Base-by-base conservation (phyloP, 2,797 vertebrate genomes). In the Mallotus villosus region DNA sequence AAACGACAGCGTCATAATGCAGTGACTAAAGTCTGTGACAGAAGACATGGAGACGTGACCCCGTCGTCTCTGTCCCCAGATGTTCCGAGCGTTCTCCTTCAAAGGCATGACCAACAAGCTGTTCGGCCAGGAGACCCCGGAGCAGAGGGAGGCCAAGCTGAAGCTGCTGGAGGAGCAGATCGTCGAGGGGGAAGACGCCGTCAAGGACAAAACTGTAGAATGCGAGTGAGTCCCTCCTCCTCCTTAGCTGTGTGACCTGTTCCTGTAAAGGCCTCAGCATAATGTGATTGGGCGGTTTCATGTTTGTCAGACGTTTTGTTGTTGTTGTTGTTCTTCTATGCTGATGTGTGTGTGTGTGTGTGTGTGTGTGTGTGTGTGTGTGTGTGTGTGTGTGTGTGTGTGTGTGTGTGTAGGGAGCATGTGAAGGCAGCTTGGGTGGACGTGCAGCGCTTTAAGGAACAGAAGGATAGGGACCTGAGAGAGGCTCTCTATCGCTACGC, bases 91-190 rank as follows among this genome's bases (percentile, higher is more conserved):
- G 0, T 99, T 99, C 87, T 98, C 97, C 57, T 88, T 99, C 68
- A 98, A 98, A 82, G 97, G 97, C 12, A 95, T 98, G 95, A 98
- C 96, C 81, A 97, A 94, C 88, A 99, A 98, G 83, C 93, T 99
- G 12, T 99, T 99, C 9, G 97, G 97, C 55, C 97, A 98, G 82
- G 97, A 99, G 89, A 95, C 95, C 1, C 94, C 96, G 0, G 97
- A 98, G 90, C 96, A 97, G 85, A 94, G 97, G 79, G 96, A 97
- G 85, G 93, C 94, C 82, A 93, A 95, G 63, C 88, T 98, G 76
- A 96, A 95, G 75, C 84, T 94, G 73, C 90, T 99, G 78, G 97
- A 98, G 87, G 96, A 97, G 62, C 93, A 97, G 87, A 98, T 98
- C 78, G 85, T 87, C 72, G 96, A 97, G 85, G 97, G 95, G 1